phyloP scores from a whole-genome alignment of 2,797 vertebrate species.

The Clarias fuscus region DNA sequence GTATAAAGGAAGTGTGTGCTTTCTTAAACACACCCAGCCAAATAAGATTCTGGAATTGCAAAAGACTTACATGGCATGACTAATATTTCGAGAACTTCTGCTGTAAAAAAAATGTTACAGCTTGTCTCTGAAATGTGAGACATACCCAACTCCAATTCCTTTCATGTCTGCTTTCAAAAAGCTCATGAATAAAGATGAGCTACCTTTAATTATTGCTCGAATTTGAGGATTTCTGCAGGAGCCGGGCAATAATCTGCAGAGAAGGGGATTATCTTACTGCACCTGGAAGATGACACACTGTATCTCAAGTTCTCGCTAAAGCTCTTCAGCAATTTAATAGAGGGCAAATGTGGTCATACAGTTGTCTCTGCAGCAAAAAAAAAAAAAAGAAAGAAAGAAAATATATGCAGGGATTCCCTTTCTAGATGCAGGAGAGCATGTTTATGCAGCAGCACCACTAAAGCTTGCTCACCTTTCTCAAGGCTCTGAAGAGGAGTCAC shows the following conservation, averaged over 20 bases:
- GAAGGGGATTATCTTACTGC: conserved; percentile 64
- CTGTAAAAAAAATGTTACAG: conserved; percentile 53
- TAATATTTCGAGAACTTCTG: conserved; percentile 62
- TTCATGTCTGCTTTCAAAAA: conserved; percentile 62
- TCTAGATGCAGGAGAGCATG: neutral
- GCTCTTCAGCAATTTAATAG: conserved; percentile 53
- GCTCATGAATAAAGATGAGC: conserved; percentile 67
- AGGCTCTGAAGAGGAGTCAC: conserved; percentile 59
- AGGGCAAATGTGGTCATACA: conserved; percentile 6
- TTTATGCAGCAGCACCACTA: conserved; percentile 2
- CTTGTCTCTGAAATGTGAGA: conserved; percentile 41
- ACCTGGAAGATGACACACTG: conserved; percentile 65
- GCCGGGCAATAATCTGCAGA: conserved; percentile 57
- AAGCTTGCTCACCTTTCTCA: conserved; percentile 20
- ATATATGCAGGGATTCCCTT: conserved; percentile 19
- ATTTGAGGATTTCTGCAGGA: conserved; percentile 51
- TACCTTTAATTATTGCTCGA: conserved; percentile 64
- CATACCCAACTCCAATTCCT: conserved; percentile 50
- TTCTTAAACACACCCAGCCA: conserved; percentile 1
- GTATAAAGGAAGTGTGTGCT: neutral
- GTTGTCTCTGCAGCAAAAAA: conserved; percentile 29
- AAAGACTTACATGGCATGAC: conserved; percentile 43
- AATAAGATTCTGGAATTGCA: conserved; percentile 18
- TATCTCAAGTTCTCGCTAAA: conserved; percentile 53
- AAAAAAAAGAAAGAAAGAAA: conserved; percentile 1